A percentile compares a stretch with the other conserved stretches of the same genome.
Conservation (phyloP, 2,888 invertebrate species). For the Trichogramma dendrolimi region DNA sequence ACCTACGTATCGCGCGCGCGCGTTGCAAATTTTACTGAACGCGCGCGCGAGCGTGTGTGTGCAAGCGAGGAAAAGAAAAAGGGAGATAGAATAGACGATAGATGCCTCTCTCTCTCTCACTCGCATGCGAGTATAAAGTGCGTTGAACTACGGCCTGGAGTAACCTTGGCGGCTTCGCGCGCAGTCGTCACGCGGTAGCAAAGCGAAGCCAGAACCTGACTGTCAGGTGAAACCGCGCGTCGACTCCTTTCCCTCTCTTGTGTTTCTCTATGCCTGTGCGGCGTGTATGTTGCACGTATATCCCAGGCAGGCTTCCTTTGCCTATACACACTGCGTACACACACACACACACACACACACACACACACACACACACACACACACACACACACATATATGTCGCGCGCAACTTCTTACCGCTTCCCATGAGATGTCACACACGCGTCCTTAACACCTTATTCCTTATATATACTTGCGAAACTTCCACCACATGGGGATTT, state of each 20-base stretch:
- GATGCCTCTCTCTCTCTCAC: conserved; percentile 6
- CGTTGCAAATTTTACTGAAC: background rate
- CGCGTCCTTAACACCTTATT: background rate
- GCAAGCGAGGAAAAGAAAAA: conserved; percentile 5
- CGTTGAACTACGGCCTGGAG: conserved; percentile 28
- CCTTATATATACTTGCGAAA: too few species aligned
- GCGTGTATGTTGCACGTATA: background rate
- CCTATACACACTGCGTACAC: conserved; percentile 4
- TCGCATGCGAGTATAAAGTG: conserved; percentile 14
- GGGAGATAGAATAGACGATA: conserved; percentile 7
- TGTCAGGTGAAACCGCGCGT: conserved; percentile 22
- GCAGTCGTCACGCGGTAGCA: conserved; percentile 13
- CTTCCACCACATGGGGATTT: too few species aligned
- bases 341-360: background rate
- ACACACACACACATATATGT: background rate
- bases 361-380: background rate
- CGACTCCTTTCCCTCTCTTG: background rate
- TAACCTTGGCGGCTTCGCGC: conserved; percentile 22
- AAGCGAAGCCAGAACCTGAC: background rate
- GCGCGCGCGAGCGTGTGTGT: conserved; percentile 9
- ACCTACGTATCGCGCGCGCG: background rate
- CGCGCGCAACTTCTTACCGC: background rate
- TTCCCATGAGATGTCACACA: conserved; percentile 5
- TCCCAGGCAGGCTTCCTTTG: conserved; percentile 18
- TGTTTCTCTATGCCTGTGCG: background rate